These are phyloP conservation scores for Cyprinodon brontotheroides DNA, from an alignment of 2,113 vertebrate genomes.

Conservation along the genomic window DNA sequence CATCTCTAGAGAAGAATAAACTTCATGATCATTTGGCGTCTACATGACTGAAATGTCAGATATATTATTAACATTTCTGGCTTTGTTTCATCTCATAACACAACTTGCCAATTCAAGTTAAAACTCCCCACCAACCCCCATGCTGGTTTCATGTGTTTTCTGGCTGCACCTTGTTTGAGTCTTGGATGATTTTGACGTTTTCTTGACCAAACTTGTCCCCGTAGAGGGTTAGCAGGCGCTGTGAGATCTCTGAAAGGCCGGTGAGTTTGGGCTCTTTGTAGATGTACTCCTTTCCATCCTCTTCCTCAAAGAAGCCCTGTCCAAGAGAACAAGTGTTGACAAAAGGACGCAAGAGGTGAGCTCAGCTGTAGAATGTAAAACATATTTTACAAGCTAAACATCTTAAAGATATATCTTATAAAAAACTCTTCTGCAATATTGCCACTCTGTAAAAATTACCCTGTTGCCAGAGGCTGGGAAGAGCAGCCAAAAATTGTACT, in stretches of 20 bases:
- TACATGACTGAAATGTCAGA: not conserved
- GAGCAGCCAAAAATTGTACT: no score
- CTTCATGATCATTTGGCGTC: no score
- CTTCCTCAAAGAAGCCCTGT: slow-evolving; percentile 95
- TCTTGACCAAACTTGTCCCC: slow-evolving; percentile 95
- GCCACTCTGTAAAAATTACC: not conserved
- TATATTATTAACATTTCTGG: not conserved
- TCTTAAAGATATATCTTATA: not conserved
- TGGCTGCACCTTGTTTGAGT: slow-evolving; percentile 89
- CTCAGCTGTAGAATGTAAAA: not conserved
- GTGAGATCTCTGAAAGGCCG: slow-evolving; percentile 93
- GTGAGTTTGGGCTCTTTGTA: slow-evolving; percentile 99
- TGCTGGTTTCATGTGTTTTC: not conserved
- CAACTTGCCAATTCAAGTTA: not conserved
- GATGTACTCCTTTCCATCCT: slow-evolving; percentile 96
- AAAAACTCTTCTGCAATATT: not conserved
- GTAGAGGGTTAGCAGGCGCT: slow-evolving; percentile 90
- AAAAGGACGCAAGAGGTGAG: not conserved
- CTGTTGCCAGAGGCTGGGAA: no score
- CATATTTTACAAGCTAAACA: not conserved
- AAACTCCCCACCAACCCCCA: not conserved
- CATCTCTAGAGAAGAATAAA: no score
- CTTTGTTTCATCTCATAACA: not conserved
- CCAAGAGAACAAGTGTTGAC: not conserved
- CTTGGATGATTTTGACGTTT: slow-evolving; percentile 93